Evolutionary conservation across 64 coral and sea anemone genomes (phyloP).

Genomic region (Cladopsammia gracilis): DNA sequence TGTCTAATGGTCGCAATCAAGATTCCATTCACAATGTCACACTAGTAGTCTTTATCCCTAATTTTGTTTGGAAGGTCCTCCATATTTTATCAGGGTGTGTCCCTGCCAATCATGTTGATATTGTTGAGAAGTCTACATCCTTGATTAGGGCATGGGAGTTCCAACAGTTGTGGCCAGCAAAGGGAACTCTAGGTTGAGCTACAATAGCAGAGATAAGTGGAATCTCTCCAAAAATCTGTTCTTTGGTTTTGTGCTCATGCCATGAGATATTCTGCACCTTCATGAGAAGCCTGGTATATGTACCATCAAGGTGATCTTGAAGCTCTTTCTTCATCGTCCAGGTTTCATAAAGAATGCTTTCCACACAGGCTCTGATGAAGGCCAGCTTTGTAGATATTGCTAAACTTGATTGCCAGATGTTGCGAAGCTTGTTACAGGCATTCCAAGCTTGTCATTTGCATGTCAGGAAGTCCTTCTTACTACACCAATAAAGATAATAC

Average conservation of each 20-base stretch:
- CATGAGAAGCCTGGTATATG: too few relatives aligned
- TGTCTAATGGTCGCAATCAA: too few relatives aligned
- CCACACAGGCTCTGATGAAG: not conserved
- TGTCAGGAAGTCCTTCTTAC: slow-evolving; percentile 67
- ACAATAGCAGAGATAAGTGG: too few relatives aligned
- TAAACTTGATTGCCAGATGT: too few relatives aligned
- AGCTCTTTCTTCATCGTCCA: slow-evolving; percentile 43
- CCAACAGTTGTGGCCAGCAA: not conserved
- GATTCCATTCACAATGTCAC: too few relatives aligned
- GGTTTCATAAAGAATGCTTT: slow-evolving; percentile 13
- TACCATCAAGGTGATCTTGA: not conserved
- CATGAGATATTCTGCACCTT: too few relatives aligned
- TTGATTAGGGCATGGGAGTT: not conserved
- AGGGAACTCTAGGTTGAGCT: not conserved
- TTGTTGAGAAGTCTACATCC: too few relatives aligned
- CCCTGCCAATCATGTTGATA: too few relatives aligned
- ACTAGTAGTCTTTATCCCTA: not conserved
- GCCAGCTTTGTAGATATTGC: too few relatives aligned
- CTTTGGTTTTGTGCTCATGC: slow-evolving; percentile 20
- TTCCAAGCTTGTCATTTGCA: slow-evolving; percentile 54
- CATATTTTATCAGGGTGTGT: not conserved
- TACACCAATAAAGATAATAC: too few relatives aligned
- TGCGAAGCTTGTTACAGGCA: not conserved
- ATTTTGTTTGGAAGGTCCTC: not conserved
- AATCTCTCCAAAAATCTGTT: not conserved